Conservation (phyloP, 2,797 vertebrate species). For the Champsocephalus gunnari region DNA sequence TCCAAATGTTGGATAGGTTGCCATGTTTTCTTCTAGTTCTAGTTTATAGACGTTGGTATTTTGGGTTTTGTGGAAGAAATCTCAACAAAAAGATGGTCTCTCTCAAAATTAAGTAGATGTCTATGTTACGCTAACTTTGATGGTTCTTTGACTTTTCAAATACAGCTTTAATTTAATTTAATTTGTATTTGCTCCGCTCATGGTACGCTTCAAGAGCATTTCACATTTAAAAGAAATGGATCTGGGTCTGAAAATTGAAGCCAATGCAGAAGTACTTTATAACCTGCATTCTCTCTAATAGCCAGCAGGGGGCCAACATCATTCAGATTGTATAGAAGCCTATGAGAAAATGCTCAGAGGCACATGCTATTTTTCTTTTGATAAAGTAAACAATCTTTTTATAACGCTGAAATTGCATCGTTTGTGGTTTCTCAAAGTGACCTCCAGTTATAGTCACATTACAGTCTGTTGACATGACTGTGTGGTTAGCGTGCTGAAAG, state of each 20-base stretch:
- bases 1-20: neutral
- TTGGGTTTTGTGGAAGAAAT: neutral
- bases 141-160: neutral
- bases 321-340: no score
- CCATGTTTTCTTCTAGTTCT: neutral
- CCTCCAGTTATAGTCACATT: neutral
- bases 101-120: no score
- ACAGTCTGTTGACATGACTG: constrained; percentile 4
- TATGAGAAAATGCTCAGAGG: neutral
- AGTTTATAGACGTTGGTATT: neutral
- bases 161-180: no score
- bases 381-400: neutral
- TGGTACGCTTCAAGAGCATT: no score
- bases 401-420: neutral
- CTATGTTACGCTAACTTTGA: no score
- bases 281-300: neutral
- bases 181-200: no score
- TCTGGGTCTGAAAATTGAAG: no score
- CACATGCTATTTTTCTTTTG: neutral
- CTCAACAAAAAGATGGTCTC: neutral
- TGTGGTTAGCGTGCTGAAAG: constrained; percentile 11
- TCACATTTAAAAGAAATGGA: no score
- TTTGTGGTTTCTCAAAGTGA: constrained; percentile 5
- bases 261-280: neutral
- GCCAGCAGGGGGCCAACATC: neutral